Percentiles rank a stretch among this genome's conserved stretches.
Evolutionary conservation across 2,113 vertebrate genomes (phyloP).

Genomic region (Corvus cornix): DNA sequence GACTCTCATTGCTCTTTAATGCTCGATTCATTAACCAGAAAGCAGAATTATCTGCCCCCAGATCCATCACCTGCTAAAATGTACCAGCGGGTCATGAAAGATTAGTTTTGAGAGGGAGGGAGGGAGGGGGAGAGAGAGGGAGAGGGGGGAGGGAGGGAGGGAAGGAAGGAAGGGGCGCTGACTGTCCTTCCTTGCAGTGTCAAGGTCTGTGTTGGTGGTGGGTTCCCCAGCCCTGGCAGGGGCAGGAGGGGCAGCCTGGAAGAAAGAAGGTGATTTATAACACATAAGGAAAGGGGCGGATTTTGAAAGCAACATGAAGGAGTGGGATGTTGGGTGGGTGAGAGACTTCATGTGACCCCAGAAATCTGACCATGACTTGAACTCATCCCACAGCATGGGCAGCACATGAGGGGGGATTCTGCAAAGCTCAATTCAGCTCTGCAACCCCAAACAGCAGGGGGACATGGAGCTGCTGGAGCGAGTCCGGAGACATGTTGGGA

Average conservation of each 20-base stretch:
- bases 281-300: neutral
- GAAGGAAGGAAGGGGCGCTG: neutral
- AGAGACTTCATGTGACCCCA: neutral
- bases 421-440: neutral
- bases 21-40: conserved; percentile 24
- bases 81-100: neutral
- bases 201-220: accelerated
- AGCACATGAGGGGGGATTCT: neutral
- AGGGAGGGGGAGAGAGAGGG: no score
- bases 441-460: neutral
- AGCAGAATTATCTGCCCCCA: neutral
- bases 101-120: neutral
- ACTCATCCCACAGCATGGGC: neutral
- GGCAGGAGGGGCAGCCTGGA: neutral
- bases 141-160: neutral
- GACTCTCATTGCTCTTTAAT: neutral
- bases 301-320: neutral
- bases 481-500: neutral
- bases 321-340: neutral
- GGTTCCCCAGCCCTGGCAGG: neutral
- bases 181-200: accelerated
- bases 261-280: neutral
- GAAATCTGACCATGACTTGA: neutral
- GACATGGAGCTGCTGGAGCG: neutral
- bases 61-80: neutral